Base-by-base conservation (phyloP, 2,888 invertebrate species). In the Dolichomitus sp. region DNA sequence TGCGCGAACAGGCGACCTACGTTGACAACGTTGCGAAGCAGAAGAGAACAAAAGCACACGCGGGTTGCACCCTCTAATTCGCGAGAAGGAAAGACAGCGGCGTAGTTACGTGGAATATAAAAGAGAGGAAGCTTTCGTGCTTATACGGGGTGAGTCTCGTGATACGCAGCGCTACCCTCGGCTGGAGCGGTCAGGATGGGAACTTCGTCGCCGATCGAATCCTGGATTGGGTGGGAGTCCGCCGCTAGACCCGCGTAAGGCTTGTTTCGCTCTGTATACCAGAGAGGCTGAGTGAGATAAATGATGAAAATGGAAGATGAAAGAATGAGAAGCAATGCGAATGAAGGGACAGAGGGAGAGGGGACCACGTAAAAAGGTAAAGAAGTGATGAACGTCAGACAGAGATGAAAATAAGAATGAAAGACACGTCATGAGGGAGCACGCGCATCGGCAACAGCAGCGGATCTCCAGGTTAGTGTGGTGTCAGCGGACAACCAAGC, bases 161-260 rank as follows among this genome's bases (percentile, higher is more conserved):
- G 88, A 87, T 85, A 85, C 84, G 61, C 83, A 85, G 90, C 90
- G 90, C 89, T 88, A 82, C 86, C 86, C 81, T 78, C 83, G 83
- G 81, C 77, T 85, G 85, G 84, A 14, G 74, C 83, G 83, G 80
- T 33, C 57, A 73, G 59, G 59, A 45, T 57, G 68, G 45, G 73
- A 83, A 83, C 84, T 83, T 82, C 17, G 17, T 40, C 77, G 89
- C 86, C 90, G 91, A 92, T 92, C 91, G 92, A 92, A 90, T 89
- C 88, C 87, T 89, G 89, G 89, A 91, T 92, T 90, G 88, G 89
- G 88, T 88, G 88, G 88, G 88, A 86, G 88, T 79, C 80, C 74
- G 79, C 75, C 84, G 52, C 69, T 40, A 57, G 81, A 61, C 68
- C 37, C 63, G 61, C 69, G 45, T 19, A 37, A 30, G 33, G 61